Base-by-base conservation (phyloP, 2,113 vertebrate genomes). In the Eubucco bourcierii region DNA sequence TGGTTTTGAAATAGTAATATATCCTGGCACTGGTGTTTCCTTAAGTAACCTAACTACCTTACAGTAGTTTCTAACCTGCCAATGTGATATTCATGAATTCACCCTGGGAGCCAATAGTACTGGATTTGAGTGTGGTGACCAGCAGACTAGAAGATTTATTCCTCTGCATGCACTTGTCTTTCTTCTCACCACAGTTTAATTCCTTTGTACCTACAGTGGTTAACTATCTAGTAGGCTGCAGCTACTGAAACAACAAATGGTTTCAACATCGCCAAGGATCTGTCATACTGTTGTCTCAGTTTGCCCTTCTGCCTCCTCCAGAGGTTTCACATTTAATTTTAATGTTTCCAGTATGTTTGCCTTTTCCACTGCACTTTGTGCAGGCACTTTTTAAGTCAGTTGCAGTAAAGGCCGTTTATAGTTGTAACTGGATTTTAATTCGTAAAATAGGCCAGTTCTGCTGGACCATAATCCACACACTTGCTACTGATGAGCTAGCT, bases 1-100 rank as follows among this genome's bases (percentile, higher is more conserved):
- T 68, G 21, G 58, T 47, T 94, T 90, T 55, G 78, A 76, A 91
- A 72, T 75, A 75, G 16, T 41, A 94, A 74, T 44, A 86, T 33
- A 71, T 47, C 53, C 25, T 5, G 7, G 72, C 33, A 64, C 20
- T 78, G 47, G 33, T 87, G 81, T 80, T 91, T 80, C 73, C 80
- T 90, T 71, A 91, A 93, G 71, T 81, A 95, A 90, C 52, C 46
- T 87, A 76, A 72, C 19, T 68, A 76, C 66, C 27, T 74, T 55
- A 47, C 2, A 47, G 52, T 37, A 78, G 58, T 34, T 80, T 56
- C 72, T 78, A 21, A 39, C 25, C 53, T 90, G 85, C 44, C 64
- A 88, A 44, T 28, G 27, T 50, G 84, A 68, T 68, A 65, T 44
- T 76, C 73, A 86, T 1, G 0, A 93, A 77, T 83, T 90, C 47